A percentile compares a stretch with the other conserved stretches of the same genome.
These are phyloP conservation scores for Tricholaema leucomelas DNA, from an alignment of 2,113 vertebrate species.

Conservation along the genomic window DNA sequence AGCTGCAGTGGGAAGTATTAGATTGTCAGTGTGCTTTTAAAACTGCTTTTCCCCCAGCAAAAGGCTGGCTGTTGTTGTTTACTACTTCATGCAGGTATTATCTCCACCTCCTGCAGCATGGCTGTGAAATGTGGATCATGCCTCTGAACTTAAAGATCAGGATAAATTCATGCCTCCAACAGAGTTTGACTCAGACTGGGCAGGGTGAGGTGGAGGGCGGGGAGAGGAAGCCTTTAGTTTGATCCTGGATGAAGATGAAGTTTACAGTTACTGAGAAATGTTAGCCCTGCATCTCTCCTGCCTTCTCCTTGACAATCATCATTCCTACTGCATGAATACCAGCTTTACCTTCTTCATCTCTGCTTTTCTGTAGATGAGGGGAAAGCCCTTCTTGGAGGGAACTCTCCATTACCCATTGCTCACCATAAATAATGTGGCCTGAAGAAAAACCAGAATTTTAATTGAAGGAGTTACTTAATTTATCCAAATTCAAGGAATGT, in stretches of 20 bases:
- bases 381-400: neutral
- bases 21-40: neutral
- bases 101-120: neutral
- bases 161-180: neutral
- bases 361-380: neutral
- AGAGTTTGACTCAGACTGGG: neutral
- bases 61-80: slow-evolving; percentile 11
- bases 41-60: neutral
- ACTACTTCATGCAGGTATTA: neutral
- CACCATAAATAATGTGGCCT: neutral
- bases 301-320: neutral
- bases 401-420: neutral
- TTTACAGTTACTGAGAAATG: neutral
- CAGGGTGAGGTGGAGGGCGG: neutral
- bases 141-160: neutral
- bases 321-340: neutral
- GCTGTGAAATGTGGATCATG: neutral
- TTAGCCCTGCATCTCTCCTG: neutral
- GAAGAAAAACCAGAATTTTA: neutral
- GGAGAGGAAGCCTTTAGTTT: neutral
- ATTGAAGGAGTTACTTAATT: neutral
- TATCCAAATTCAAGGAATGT: rapidly evolving
- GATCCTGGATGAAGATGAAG: neutral
- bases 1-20: neutral
- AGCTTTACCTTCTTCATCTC: neutral